A percentile compares a stretch with the other conserved stretches of the same genome.
Conservation (phyloP, 1,140 invertebrate genomes). For the Drosophila auraria region DNA sequence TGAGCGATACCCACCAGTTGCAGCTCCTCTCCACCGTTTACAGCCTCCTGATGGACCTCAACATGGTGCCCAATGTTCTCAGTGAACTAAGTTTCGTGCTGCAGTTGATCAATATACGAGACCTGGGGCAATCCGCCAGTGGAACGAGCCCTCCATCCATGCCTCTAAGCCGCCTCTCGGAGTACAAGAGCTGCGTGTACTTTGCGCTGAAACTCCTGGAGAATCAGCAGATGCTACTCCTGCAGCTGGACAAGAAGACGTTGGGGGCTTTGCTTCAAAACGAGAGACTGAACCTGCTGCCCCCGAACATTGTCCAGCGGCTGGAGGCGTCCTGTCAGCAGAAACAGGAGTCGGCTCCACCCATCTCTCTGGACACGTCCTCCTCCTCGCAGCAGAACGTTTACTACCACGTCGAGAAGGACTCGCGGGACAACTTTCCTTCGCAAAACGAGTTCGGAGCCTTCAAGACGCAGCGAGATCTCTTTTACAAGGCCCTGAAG, state of each 20-base stretch:
- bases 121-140: not conserved
- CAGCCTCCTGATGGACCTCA: constrained; percentile 66
- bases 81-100: constrained; percentile 73
- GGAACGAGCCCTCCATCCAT: not conserved
- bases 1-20: constrained; percentile 34
- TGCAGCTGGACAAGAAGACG: constrained; percentile 73
- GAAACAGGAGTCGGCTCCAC: constrained; percentile 45
- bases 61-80: constrained; percentile 77
- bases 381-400: constrained; percentile 66
- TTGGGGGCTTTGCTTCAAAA: constrained; percentile 73
- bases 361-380: not conserved
- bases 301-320: constrained; percentile 39
- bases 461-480: constrained; percentile 93
- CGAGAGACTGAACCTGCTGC: constrained; percentile 59
- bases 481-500: constrained; percentile 91
- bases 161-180: constrained; percentile 11
- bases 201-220: constrained; percentile 67
- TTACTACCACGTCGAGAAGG: constrained; percentile 89
- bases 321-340: constrained; percentile 51
- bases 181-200: constrained; percentile 70
- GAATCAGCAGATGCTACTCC: constrained; percentile 56
- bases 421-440: constrained; percentile 93
- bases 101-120: constrained; percentile 69
- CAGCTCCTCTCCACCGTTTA: constrained; percentile 65
- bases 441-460: constrained; percentile 89